Base-by-base conservation (phyloP, 2,888 invertebrate species). In the Carcina quercana region DNA sequence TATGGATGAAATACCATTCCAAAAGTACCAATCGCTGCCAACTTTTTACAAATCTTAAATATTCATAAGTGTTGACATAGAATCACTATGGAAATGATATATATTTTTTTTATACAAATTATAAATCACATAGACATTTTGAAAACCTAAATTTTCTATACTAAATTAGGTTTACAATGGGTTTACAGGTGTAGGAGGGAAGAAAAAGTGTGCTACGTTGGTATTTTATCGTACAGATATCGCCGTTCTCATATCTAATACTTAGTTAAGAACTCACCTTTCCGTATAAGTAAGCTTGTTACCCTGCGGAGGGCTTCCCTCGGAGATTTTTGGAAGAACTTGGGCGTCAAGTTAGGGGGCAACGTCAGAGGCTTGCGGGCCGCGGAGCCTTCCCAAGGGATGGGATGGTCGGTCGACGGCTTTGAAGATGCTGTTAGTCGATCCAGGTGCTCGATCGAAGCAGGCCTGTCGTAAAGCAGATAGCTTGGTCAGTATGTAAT, bases 261-360 rank as follows among this genome's bases (percentile, higher is more conserved):
- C 21, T 6, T 14, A 25, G 15, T 31, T 20, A 14, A 32, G 10
- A 8, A 12, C 87, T 87, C 78, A 92, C 92, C 92, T 87, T 92
- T 92, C 70, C 92, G 87, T 76, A 94, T 94, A 70, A 94, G 88
- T 74, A 94, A 89, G 86, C 94, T 94, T 69, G 94, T 94, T 62
- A 94, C 94, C 72, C 94, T 89, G 61, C 94, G 87, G 49, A 94
- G 86, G 38, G 94, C 94, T 74, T 94, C 94, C 59, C 94, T 87
- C 28, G 94, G 93, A 46, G 94, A 94, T 76, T 93, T 91, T 69
- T 94, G 93, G 86, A 94, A 92, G 87, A 94, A 94, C 78, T 94
- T 94, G 55, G 94, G 94, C 45, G 94, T 93, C 61, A 94, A 85
- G 85, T 94, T 94, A 37, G 94, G 94, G 32, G 94, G 94, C 58